Base-by-base conservation (phyloP, 2,888 invertebrate genomes). In the Eurytoma adleriae region DNA sequence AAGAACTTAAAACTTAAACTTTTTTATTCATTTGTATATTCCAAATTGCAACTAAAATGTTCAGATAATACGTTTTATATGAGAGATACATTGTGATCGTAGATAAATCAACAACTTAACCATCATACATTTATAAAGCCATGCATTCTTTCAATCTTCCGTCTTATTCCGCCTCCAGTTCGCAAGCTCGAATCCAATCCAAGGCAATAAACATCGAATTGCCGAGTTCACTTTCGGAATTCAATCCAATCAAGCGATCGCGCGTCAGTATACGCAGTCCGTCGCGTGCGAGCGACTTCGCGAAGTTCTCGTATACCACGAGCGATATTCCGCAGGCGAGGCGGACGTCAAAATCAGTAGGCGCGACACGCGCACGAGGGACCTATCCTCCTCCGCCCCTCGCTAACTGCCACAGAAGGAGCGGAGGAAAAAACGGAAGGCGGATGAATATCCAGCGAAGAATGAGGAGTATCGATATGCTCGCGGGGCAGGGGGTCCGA, bases 221-320 rank as follows among this genome's bases (percentile, higher is more conserved):
- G 20, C 5, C 13, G 16, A 18, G 56, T 18, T 59, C 59, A 24
- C 40, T 48, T 56, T 52, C 30, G 16, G 52, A 71, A 71, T 66
- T 71, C 78, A 78, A 71, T 78, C 71, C 24, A 69, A 77, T 77
- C 76, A 62, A 70, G 54, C n/a, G 20, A 61, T 40, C 68, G 69
- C 59, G 76, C 50, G 68, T 61, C 61, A 40, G 40, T 40, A 4
- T 67, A 52, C 67, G 50, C 67, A 52, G 16, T 20, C 59, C 48
- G 40, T 12, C 40, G 7, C 10, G 18, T n/a, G 48, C 4, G 18
- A 48, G 48, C 14, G 40, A 27, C 14, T n/a, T 59, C 30, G 20
- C 59, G 20, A 40, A 40, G 40, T 59, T 24, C n/a, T 24, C 56
- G 30, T 5, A 5, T 54, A 64, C 64, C 20, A 64, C 14, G 27